These are phyloP conservation scores for Mayetiola destructor DNA, from an alignment of 2,888 invertebrate genomes.

Conservation along the genomic window DNA sequence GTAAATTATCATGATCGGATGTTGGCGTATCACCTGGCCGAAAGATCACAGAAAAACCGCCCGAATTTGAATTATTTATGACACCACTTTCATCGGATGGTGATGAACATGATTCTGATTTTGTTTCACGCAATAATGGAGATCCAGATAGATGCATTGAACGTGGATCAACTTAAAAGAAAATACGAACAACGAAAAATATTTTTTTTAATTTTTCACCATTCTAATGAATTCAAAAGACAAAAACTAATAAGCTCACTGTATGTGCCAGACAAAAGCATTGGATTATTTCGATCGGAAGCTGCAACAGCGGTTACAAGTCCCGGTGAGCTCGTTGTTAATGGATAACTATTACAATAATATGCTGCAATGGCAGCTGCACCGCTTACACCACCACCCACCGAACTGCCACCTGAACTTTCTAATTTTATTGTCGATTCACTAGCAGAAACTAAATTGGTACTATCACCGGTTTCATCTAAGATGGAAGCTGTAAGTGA, in stretches of 20 bases:
- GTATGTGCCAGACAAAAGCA: slow-evolving; percentile 63
- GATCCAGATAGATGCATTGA: slow-evolving; percentile 28
- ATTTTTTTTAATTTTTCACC: neutral
- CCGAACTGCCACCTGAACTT: slow-evolving; percentile 40
- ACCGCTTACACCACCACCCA: slow-evolving; percentile 14
- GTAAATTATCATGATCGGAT: slow-evolving; percentile 17
- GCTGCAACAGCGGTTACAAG: slow-evolving; percentile 23
- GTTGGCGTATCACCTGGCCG: slow-evolving; percentile 24
- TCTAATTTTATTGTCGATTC: slow-evolving; percentile 48
- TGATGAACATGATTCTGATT: slow-evolving; percentile 29
- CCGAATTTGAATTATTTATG: slow-evolving; percentile 16
- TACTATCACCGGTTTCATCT: slow-evolving; percentile 61
- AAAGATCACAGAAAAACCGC: slow-evolving; percentile 30
- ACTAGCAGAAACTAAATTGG: slow-evolving; percentile 27
- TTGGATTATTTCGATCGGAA: slow-evolving; percentile 30
- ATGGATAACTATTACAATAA: slow-evolving; percentile 68
- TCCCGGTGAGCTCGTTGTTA: slow-evolving; percentile 41
- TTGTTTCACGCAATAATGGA: slow-evolving; percentile 28
- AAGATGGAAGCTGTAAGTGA: slow-evolving; percentile 73
- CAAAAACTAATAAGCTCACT: slow-evolving; percentile 42
- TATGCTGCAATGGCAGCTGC: slow-evolving; percentile 37
- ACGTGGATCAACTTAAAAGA: slow-evolving; percentile 30
- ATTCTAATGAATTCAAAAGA: neutral
- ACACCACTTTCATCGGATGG: slow-evolving; percentile 25
- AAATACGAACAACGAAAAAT: neutral